Evolutionary conservation across 2,888 invertebrate genomes (phyloP).

Genomic region (Tipula unca): DNA sequence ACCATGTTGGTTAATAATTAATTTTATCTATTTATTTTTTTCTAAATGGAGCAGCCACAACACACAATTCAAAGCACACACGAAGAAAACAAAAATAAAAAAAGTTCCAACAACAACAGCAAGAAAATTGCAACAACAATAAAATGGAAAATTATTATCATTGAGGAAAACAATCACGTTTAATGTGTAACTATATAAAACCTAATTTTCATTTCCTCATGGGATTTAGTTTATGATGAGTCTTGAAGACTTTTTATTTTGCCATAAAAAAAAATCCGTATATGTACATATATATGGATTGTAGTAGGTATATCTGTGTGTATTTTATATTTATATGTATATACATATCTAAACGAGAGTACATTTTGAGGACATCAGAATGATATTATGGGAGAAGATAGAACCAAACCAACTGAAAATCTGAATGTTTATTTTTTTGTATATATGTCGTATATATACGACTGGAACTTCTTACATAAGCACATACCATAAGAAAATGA

Average conservation of each 20-base stretch:
- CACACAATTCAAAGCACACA: neutral
- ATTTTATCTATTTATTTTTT: neutral
- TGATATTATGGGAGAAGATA: neutral
- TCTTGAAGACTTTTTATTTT: conserved; percentile 16
- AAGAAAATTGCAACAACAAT: neutral
- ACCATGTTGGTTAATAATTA: neutral
- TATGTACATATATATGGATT: neutral
- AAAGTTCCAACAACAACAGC: neutral
- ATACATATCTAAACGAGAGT: too few relatives aligned
- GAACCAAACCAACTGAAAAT: neutral
- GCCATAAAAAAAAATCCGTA: neutral
- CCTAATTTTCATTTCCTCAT: conserved; percentile 28
- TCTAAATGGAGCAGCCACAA: neutral
- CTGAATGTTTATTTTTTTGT: neutral
- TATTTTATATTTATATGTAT: neutral
- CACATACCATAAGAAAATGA: neutral
- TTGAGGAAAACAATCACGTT: conserved; percentile 27
- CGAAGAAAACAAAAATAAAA: neutral
- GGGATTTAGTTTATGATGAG: conserved; percentile 27
- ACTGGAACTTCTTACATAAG: neutral
- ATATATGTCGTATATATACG: neutral
- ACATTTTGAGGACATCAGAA: neutral
- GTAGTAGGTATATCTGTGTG: neutral
- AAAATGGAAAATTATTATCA: conserved; percentile 22
- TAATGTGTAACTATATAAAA: conserved; percentile 28